A percentile compares a stretch with the other conserved stretches of the same genome.
Evolutionary conservation across 2,113 vertebrate species (phyloP).

Genomic region (Trogon melanurus): DNA sequence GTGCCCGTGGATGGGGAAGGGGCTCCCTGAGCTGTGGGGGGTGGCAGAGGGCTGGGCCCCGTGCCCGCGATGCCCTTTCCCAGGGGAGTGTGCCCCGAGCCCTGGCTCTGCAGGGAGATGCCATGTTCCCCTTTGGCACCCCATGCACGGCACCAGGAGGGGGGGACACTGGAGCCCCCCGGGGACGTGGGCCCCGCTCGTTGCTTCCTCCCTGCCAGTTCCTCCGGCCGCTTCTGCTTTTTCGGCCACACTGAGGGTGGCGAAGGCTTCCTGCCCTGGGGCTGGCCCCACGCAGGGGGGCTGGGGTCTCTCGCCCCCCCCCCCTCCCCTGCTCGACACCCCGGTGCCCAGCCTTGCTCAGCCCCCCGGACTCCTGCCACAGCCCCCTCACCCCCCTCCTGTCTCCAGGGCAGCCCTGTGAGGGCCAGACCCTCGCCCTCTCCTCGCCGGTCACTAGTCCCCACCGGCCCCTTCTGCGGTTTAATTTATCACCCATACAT

Average conservation of each 20-base stretch:
- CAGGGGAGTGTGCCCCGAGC: neutral
- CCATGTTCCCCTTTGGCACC: neutral
- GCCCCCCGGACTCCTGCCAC: neutral
- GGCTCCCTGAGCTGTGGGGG: neutral
- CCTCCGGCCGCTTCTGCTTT: conserved; percentile 13
- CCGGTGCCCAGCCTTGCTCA: fast-evolving
- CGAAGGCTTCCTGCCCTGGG: neutral
- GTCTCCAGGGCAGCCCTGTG: no score
- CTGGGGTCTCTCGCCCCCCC: neutral
- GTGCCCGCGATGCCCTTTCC: neutral
- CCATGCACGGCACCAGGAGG: fast-evolving
- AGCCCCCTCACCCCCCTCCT: neutral
- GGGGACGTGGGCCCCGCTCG: fast-evolving
- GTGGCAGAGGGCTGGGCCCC: neutral
- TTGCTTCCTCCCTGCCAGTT: conserved; percentile 11
- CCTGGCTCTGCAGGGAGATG: neutral
- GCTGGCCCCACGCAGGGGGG: fast-evolving
- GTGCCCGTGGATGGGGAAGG: neutral
- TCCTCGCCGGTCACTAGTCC: neutral
- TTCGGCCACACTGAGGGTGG: fast-evolving
- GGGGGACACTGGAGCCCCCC: neutral
- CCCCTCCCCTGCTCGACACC: neutral
- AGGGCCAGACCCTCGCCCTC: fast-evolving
- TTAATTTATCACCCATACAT: no score
- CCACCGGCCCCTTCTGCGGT: neutral